These are phyloP conservation scores for Myodes glareolus DNA, from an alignment of 2,113 vertebrate genomes.

Conservation along the genomic window DNA sequence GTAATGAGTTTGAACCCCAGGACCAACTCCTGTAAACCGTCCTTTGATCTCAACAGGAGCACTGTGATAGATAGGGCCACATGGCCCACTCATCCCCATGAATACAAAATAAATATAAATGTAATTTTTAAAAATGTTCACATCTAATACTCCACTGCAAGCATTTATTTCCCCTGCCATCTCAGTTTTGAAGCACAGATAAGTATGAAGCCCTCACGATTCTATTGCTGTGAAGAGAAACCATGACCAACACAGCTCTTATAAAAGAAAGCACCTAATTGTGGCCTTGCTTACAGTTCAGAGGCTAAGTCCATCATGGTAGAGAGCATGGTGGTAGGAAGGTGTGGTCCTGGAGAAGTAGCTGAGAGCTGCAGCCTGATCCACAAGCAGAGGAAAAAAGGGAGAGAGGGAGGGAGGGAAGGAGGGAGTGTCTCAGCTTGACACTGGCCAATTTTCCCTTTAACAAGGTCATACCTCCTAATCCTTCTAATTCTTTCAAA, in stretches of 20 bases:
- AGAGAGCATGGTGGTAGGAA: neutral
- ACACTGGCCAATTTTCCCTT: neutral
- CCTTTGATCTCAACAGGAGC: neutral
- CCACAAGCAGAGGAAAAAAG: neutral
- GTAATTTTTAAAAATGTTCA: neutral
- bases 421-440: neutral
- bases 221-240: neutral
- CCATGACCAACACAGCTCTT: neutral
- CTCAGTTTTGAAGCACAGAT: constrained; percentile 36
- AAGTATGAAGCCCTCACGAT: neutral
- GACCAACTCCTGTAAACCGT: neutral
- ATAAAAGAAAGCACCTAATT: neutral
- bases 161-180: neutral
- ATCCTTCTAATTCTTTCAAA: neutral
- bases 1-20: neutral
- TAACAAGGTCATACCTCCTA: neutral
- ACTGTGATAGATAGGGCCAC: too few relatives aligned
- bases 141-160: neutral
- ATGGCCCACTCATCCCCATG: neutral
- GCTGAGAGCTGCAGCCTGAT: neutral
- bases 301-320: neutral
- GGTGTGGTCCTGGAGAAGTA: neutral
- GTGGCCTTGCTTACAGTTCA: neutral
- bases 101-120: neutral
- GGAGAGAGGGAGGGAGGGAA: neutral